Conservation (phyloP, 2,113 vertebrate genomes). For the Nicator chloris region DNA sequence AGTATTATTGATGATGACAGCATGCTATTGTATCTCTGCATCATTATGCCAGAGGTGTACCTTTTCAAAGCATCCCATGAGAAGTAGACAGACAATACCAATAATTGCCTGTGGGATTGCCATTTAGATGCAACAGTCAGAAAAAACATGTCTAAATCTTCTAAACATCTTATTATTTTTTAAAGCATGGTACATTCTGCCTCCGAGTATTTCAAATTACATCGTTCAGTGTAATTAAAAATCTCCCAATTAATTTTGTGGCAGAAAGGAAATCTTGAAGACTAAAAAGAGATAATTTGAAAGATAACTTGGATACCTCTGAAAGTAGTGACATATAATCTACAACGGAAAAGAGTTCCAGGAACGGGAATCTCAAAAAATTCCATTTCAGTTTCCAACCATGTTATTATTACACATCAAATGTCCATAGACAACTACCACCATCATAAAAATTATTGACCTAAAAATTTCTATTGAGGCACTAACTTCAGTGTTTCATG, state of each 20-base stretch:
- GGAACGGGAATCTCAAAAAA: neutral
- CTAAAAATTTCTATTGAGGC: neutral
- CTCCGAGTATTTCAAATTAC: neutral
- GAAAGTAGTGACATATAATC: neutral
- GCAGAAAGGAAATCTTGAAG: neutral
- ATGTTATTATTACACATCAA: neutral
- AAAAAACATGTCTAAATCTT: constrained; percentile 12
- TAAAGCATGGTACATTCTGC: neutral
- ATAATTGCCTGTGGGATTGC: constrained; percentile 32
- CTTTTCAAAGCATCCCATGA: constrained; percentile 15
- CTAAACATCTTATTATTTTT: neutral
- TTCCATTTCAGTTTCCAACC: neutral
- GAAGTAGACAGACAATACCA: constrained; percentile 17
- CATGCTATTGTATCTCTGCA: neutral
- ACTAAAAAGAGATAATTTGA: neutral
- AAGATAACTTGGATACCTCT: neutral
- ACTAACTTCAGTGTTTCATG: neutral
- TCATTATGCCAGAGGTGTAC: constrained; percentile 15
- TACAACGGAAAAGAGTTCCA: neutral
- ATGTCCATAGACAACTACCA: neutral
- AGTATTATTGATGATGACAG: constrained; percentile 52
- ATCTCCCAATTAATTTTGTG: neutral
- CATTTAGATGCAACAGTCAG: neutral
- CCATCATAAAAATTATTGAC: neutral
- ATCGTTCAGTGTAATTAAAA: neutral